Evolutionary conservation across 1,140 invertebrate genomes (phyloP).

Genomic region (Euwallacea similis): DNA sequence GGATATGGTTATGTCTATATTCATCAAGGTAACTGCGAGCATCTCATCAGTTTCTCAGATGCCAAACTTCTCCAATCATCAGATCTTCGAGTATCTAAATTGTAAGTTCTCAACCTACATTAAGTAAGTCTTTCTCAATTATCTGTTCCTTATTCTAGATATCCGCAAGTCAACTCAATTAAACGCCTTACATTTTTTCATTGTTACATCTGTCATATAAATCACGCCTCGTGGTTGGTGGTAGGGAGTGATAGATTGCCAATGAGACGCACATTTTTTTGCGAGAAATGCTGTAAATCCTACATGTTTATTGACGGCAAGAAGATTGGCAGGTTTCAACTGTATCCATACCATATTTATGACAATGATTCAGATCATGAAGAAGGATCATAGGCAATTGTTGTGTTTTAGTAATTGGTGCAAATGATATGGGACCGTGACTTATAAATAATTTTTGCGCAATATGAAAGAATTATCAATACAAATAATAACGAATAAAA

Average conservation of each 20-base stretch:
- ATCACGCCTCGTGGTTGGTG: slow-evolving; percentile 63
- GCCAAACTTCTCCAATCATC: slow-evolving; percentile 41
- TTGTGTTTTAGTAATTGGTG: too few relatives aligned
- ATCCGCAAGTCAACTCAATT: slow-evolving; percentile 59
- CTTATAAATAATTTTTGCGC: neutral
- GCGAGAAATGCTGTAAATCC: slow-evolving; percentile 64
- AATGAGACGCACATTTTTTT: slow-evolving; percentile 68
- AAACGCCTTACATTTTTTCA: slow-evolving; percentile 49
- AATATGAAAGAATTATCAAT: too few relatives aligned
- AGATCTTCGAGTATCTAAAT: neutral
- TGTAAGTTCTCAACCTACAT: too few relatives aligned
- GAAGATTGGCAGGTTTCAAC: slow-evolving; percentile 62
- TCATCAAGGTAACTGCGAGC: slow-evolving; percentile 89
- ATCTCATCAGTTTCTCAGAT: slow-evolving; percentile 78
- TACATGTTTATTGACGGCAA: slow-evolving; percentile 66
- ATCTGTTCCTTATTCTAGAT: slow-evolving; percentile 46
- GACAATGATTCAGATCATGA: slow-evolving; percentile 2
- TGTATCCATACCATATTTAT: slow-evolving; percentile 54
- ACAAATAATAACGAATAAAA: too few relatives aligned
- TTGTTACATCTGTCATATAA: slow-evolving; percentile 60
- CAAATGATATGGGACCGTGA: neutral
- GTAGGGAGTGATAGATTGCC: slow-evolving; percentile 61
- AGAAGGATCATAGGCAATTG: neutral
- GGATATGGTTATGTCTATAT: slow-evolving; percentile 70
- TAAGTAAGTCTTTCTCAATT: neutral